Base-by-base conservation (phyloP, 2,797 vertebrate genomes). In the Graptemys geographica region DNA sequence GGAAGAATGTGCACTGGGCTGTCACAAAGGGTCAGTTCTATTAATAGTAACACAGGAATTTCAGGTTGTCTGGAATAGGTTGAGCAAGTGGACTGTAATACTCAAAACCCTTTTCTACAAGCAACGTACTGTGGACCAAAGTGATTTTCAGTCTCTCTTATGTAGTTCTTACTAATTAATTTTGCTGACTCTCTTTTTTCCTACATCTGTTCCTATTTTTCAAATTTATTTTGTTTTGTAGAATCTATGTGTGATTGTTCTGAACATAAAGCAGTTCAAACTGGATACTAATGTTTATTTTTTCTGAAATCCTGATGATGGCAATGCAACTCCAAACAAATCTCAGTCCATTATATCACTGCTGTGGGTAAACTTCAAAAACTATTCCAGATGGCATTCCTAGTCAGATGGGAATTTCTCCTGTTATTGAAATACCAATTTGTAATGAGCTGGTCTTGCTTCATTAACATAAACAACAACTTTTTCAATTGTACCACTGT, bases 151-250 rank as follows among this genome's bases (percentile, higher is more conserved):
- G 74, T 44, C 12, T 49, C 44, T 28, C 27, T 37, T 18, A 11
- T 25, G 25, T 76, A 28, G 41, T 28, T 78, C 12, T 44, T 78
- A 28, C 41, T 78, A 49, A 78, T 72, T 72, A 41, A 72, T 72
- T 41, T 41, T 72, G 65, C 5, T 78, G 7, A 84, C 28, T 69
- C 65, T 74, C 12, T 80, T 13, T 33, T 2, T 55, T 82, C 10
- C 65, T 88, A 76, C 44, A 18, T 15, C 2, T 83, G 15, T 13
- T 25, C 13, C 8, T 0, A 0, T 0, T 21, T 55, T 59, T 5
- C 16, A 7, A 41, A 56, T 84, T 47, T 4, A n/a, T 69, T 59
- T 78, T 84, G 4, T 15, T 87, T 87, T 81, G 13, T 27, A 1
- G n/a, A 80, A 59, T 41, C 16, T 62, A 44, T 86, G 47, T 0